Conservation (phyloP, 2,797 vertebrate genomes). For the Pipistrellus nathusii region DNA sequence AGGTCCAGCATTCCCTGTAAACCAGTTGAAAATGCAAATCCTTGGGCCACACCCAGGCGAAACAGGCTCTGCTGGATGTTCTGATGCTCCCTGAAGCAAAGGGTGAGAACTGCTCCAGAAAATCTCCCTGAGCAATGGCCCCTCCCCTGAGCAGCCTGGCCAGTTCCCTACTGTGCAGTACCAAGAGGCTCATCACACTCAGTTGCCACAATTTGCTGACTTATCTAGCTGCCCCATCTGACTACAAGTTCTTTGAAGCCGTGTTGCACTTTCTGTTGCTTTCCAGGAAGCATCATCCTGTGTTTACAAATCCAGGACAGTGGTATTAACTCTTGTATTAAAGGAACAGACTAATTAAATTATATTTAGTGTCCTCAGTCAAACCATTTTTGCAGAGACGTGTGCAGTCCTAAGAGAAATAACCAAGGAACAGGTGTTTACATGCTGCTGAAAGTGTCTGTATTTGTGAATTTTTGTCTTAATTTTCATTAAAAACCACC, state of each 20-base stretch:
- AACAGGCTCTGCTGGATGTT: neutral
- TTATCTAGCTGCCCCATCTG: neutral
- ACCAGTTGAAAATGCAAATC: neutral
- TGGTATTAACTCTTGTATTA: slow-evolving; percentile 65
- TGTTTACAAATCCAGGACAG: neutral
- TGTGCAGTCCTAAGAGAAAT: neutral
- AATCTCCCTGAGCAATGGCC: neutral
- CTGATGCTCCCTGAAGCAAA: neutral
- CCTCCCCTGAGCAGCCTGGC: neutral
- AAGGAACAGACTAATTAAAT: slow-evolving; percentile 56
- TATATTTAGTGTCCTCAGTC: slow-evolving; percentile 59
- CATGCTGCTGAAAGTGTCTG: neutral
- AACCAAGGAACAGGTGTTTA: neutral
- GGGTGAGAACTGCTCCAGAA: neutral
- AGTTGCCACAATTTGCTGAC: neutral
- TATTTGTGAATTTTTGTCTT: neutral
- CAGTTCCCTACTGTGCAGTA: neutral
- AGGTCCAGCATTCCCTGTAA: neutral
- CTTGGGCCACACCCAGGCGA: neutral
- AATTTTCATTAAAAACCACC: slow-evolving; percentile 52
- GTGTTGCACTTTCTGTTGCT: neutral
- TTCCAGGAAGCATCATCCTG: neutral
- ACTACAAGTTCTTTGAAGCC: slow-evolving; percentile 1
- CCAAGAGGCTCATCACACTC: neutral
- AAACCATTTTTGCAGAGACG: slow-evolving; percentile 26